Evolutionary conservation across 2,113 vertebrate species (phyloP).

Genomic region (Cardinalis cardinalis): DNA sequence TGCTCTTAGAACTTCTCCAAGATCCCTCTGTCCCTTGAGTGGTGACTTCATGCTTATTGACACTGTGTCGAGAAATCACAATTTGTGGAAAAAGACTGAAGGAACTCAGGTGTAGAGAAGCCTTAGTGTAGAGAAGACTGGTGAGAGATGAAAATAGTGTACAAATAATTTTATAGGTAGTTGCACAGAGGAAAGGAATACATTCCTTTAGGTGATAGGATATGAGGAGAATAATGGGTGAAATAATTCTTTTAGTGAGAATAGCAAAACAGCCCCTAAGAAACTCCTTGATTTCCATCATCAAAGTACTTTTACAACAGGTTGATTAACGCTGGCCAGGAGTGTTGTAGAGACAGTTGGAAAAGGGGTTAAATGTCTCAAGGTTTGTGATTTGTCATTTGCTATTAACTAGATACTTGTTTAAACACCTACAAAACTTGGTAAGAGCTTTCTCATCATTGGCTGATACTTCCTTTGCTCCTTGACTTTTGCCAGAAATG

Average conservation of each 20-base stretch:
- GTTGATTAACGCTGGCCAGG: not conserved
- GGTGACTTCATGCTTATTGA: not conserved
- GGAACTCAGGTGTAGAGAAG: not conserved
- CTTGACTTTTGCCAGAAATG: not conserved
- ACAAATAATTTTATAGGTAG: not conserved
- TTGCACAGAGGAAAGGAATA: not conserved
- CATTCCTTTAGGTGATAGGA: not conserved
- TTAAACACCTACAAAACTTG: not conserved
- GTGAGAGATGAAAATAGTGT: not conserved
- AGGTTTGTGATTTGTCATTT: not conserved
- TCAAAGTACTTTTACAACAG: not conserved
- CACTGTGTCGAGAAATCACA: not conserved
- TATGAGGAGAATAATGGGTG: not conserved
- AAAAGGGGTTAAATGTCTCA: not conserved
- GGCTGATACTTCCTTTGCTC: not conserved
- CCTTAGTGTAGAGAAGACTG: not conserved
- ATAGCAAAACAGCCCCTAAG: not conserved
- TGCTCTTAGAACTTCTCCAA: not conserved
- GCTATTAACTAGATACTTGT: not conserved
- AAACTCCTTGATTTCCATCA: not conserved
- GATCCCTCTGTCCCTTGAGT: not conserved
- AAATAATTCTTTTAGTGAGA: not conserved
- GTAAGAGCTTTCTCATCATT: not conserved
- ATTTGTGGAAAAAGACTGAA: not conserved
- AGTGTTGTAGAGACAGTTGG: not conserved